phyloP scores from a whole-genome alignment of 64 coral and sea anemone genomes.

The Montipora foliosa region DNA sequence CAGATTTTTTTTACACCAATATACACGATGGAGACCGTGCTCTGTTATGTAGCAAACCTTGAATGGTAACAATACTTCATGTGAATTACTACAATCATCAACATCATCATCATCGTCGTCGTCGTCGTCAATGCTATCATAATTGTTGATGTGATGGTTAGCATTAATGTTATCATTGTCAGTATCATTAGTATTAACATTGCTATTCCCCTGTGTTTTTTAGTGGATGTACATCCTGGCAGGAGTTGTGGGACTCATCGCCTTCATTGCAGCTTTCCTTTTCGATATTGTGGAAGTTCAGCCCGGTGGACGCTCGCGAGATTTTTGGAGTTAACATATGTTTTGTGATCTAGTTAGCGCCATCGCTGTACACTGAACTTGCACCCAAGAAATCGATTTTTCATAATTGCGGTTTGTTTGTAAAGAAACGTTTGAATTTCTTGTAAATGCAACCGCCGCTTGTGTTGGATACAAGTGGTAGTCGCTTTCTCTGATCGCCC shows the following conservation, averaged over 20 bases:
- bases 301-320: constrained; percentile 10
- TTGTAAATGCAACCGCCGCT: background rate
- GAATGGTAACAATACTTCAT: too few species aligned
- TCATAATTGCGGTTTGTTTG: background rate
- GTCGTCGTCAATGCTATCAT: too few species aligned
- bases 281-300: constrained; percentile 58
- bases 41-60: too few species aligned
- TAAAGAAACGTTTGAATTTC: background rate
- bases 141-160: too few species aligned
- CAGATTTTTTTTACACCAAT: too few species aligned
- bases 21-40: too few species aligned
- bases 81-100: too few species aligned
- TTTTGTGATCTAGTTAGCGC: constrained; percentile 23
- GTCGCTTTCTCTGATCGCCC: background rate
- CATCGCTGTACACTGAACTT: background rate
- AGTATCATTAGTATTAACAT: background rate
- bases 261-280: constrained; percentile 49
- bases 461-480: background rate
- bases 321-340: constrained; percentile 44
- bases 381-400: background rate
- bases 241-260: constrained; percentile 28
- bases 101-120: too few species aligned
- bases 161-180: too few species aligned
- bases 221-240: constrained; percentile 43
- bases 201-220: background rate